These are phyloP conservation scores for Drosophila tripunctata DNA, from an alignment of 2,888 invertebrate species.

Conservation along the genomic window DNA sequence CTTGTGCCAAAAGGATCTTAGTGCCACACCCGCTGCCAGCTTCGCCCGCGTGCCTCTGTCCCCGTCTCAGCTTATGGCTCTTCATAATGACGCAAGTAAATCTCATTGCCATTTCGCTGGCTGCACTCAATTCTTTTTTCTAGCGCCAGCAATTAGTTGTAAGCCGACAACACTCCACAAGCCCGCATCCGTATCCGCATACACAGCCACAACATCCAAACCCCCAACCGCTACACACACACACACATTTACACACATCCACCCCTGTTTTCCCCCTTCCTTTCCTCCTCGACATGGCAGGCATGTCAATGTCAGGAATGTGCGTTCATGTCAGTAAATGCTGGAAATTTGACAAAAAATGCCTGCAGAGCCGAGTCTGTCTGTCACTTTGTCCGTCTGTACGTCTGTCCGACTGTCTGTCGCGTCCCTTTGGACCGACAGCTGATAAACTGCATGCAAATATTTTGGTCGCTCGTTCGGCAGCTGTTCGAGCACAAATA, in stretches of 20 bases:
- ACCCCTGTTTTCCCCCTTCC: background rate
- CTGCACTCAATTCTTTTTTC: slow-evolving; percentile 63
- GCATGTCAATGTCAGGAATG: slow-evolving; percentile 62
- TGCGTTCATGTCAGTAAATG: slow-evolving; percentile 65
- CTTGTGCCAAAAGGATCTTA: slow-evolving; percentile 42
- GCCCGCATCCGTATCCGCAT: background rate
- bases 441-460: slow-evolving; percentile 72
- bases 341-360: slow-evolving; percentile 76
- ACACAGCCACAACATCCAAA: background rate
- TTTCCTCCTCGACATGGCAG: background rate
- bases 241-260: background rate
- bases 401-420: background rate
- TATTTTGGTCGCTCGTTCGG: slow-evolving; percentile 56
- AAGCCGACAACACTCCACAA: slow-evolving; percentile 40
- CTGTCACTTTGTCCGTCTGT: background rate
- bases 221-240: background rate
- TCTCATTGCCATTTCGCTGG: slow-evolving; percentile 75
- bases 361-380: slow-evolving; percentile 7
- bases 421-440: slow-evolving; percentile 32
- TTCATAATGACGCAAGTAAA: slow-evolving; percentile 74
- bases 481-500: slow-evolving; percentile 44
- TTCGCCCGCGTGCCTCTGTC: background rate
- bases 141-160: slow-evolving; percentile 70
- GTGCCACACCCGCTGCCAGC: slow-evolving; percentile 3
- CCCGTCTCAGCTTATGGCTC: slow-evolving; percentile 50